Evolutionary conservation across 1,140 invertebrate species (phyloP).

Genomic region (Eubasilissa regina): DNA sequence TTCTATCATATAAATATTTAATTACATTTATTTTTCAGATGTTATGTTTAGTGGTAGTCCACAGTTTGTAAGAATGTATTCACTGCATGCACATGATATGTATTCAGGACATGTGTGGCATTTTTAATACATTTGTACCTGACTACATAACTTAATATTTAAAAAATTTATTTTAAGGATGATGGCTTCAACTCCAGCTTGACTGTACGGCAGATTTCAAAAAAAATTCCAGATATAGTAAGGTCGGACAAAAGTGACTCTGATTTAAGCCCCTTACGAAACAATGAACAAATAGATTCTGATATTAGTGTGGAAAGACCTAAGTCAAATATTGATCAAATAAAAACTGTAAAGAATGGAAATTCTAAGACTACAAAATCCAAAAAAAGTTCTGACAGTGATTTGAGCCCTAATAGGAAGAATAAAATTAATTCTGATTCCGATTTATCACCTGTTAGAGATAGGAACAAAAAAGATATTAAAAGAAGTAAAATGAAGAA

Average conservation of each 20-base stretch:
- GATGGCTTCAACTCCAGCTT: constrained; percentile 67
- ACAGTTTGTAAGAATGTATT: too few relatives aligned
- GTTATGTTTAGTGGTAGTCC: too few relatives aligned
- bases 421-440: not conserved
- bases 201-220: constrained; percentile 43
- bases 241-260: constrained; percentile 44
- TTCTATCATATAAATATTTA: too few relatives aligned
- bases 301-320: constrained; percentile 47
- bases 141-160: not conserved
- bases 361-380: too few relatives aligned
- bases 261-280: constrained; percentile 48
- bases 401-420: constrained; percentile 57
- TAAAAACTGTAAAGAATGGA: too few relatives aligned
- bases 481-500: not conserved
- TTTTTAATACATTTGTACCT: too few relatives aligned
- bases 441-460: not conserved
- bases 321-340: too few relatives aligned
- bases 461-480: not conserved
- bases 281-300: constrained; percentile 38
- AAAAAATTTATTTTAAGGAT: constrained; percentile 64
- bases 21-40: too few relatives aligned
- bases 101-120: too few relatives aligned
- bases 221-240: constrained; percentile 38
- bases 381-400: constrained; percentile 47
- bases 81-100: too few relatives aligned